These are phyloP conservation scores for Diacarnus erythraeanus DNA, from an alignment of 37 sponge, comb jelly and placozoan species.

Conservation along the genomic window DNA sequence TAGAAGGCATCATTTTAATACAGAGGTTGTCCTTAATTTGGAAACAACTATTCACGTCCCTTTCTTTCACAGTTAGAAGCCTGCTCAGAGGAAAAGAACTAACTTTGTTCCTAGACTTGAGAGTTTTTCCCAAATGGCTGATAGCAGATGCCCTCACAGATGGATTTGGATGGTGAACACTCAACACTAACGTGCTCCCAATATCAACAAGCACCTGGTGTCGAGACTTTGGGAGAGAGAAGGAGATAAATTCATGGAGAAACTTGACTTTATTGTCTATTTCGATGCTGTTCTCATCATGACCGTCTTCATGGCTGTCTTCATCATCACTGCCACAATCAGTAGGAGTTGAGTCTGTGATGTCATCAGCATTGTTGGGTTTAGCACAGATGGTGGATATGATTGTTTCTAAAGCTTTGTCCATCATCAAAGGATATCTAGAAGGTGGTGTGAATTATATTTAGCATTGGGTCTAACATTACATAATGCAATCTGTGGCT, in stretches of 20 bases:
- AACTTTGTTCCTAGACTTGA: constrained; percentile 4
- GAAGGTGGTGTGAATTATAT: neutral
- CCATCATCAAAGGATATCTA: constrained; percentile 54
- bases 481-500: too few relatives aligned
- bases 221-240: constrained; percentile 13
- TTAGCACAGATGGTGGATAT: constrained; percentile 2
- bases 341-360: neutral
- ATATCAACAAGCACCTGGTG: constrained; percentile 8
- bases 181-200: constrained; percentile 43
- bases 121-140: constrained; percentile 25
- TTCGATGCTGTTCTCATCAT: neutral
- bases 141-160: constrained; percentile 70
- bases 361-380: neutral
- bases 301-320: neutral
- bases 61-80: too few relatives aligned
- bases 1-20: too few relatives aligned
- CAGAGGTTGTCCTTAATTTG: too few relatives aligned
- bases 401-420: constrained; percentile 26
- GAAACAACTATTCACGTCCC: too few relatives aligned
- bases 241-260: constrained; percentile 35
- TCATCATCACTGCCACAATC: neutral
- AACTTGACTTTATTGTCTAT: neutral
- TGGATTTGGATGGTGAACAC: constrained; percentile 67
- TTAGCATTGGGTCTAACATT: neutral
- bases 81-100: too few relatives aligned